Evolutionary conservation across 2,888 invertebrate species (phyloP), one percentile per base, ranked within the genome.

Genomic region (Ptychoptera albimana): DNA sequence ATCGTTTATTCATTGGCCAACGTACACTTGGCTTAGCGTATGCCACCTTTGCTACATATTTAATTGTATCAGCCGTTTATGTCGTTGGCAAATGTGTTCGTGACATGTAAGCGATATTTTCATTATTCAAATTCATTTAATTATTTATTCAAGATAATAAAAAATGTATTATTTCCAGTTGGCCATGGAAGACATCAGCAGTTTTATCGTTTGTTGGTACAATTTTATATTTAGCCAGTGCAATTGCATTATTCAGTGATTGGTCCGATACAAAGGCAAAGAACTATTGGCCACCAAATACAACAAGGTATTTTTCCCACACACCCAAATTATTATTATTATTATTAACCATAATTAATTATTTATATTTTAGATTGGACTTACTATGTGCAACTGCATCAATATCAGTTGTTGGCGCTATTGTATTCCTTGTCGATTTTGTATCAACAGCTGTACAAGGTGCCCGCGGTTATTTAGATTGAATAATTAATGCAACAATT

Each of bases 211-310:
- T 63, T 15, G 52, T 61, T 10, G 65, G 55, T 7, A 58, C 62
- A 31, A 53, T 60, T 15, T 50, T 65, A 2, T 58, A 57, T 45
- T 50, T 64, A 11, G 57, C 61, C 14, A 57, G 58, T 30, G 59
- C 62, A 5, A 54, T 57, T 2, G 49, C 59, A 34, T 49, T 66
- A 13, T 59, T 66, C 50, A 60, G 60, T 2, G 63, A 65, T 51
- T 66, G 64, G 64, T 54, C 59, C 23, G 58, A 55, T 35, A 60
- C 60, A 13, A 66, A 66, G 50, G 60, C 62, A 45, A 56, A 60
- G 32, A 62, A 60, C 45, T 61, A 61, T 43, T 66, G 66, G 66
- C 63, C 64, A 50, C 66, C 66, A 43, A 64, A 66, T 51, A 63
- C 60, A 55, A 61, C 61, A 46, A 60, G 64, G 49, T 50, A 49